Evolutionary conservation across 2,797 vertebrate genomes (phyloP).

Genomic region (Percopsis omiscomaycus): DNA sequence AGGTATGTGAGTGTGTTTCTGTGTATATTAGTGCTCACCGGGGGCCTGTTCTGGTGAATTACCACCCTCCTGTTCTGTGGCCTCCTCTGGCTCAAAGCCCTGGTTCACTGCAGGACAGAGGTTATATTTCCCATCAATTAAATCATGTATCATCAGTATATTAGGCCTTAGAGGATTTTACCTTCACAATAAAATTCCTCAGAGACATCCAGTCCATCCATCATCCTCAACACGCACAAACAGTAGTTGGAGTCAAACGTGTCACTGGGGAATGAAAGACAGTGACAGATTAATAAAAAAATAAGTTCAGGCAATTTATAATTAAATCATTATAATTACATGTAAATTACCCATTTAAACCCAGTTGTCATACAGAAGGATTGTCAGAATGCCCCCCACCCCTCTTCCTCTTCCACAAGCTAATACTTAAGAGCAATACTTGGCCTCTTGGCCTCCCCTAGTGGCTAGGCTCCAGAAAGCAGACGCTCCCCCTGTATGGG

Average conservation of each 20-base stretch:
- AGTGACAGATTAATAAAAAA: too few relatives aligned
- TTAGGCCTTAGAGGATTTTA: slow-evolving; percentile 26
- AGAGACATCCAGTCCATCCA: slow-evolving; percentile 68
- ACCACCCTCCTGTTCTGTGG: slow-evolving; percentile 38
- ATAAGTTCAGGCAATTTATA: too few relatives aligned
- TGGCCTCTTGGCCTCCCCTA: too few relatives aligned
- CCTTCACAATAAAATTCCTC: slow-evolving; percentile 71
- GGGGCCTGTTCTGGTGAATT: slow-evolving; percentile 44
- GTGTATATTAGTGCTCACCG: slow-evolving; percentile 42
- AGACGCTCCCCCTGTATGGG: too few relatives aligned
- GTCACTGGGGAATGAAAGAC: slow-evolving; percentile 58
- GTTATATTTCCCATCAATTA: neutral
- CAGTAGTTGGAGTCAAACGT: slow-evolving; percentile 77
- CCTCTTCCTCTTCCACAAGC: too few relatives aligned
- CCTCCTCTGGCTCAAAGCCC: slow-evolving; percentile 63
- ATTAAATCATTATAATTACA: too few relatives aligned
- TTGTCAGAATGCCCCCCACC: too few relatives aligned
- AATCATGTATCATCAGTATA: neutral
- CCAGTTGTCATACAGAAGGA: too few relatives aligned
- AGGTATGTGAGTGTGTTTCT: neutral
- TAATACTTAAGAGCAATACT: too few relatives aligned
- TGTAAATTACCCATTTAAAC: too few relatives aligned
- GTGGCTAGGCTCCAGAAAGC: too few relatives aligned
- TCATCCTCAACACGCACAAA: slow-evolving; percentile 77
- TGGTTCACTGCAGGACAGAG: slow-evolving; percentile 60